Evolutionary conservation across 1,140 invertebrate species (phyloP).

Genomic region (Akabosia matsudoensis): DNA sequence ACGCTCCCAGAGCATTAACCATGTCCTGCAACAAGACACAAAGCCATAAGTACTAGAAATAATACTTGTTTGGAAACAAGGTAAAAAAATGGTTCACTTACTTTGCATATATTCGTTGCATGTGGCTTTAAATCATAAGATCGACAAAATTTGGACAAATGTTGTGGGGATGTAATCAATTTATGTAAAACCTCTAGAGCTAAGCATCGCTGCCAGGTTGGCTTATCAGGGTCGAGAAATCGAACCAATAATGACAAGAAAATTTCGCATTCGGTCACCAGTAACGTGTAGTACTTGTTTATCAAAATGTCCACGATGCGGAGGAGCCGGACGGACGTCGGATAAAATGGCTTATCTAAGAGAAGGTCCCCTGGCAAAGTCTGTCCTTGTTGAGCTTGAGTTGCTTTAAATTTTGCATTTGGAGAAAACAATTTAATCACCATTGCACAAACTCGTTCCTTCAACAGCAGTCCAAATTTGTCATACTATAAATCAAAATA

Average conservation of each 20-base stretch:
- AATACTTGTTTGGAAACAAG: no score
- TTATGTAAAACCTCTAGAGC: slow-evolving; percentile 94
- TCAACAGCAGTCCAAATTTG: slow-evolving; percentile 91
- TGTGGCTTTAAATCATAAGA: slow-evolving; percentile 92
- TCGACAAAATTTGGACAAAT: slow-evolving; percentile 86
- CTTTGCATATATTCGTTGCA: slow-evolving; percentile 75
- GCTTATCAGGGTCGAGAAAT: slow-evolving; percentile 94
- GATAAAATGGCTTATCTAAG: slow-evolving; percentile 90
- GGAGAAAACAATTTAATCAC: slow-evolving; percentile 97
- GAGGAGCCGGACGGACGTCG: slow-evolving; percentile 90
- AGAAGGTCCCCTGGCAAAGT: slow-evolving; percentile 50
- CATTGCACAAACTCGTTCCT: slow-evolving; percentile 93
- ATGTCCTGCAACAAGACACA: slow-evolving; percentile 68
- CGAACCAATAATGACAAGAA: slow-evolving; percentile 95
- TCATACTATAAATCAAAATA: slow-evolving; percentile 68
- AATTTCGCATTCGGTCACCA: slow-evolving; percentile 98
- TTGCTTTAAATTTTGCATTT: slow-evolving; percentile 83
- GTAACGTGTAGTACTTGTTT: slow-evolving; percentile 85
- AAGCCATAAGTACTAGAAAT: no score
- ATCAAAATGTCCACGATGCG: slow-evolving; percentile 89
- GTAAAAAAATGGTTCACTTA: slow-evolving; percentile 22
- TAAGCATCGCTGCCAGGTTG: slow-evolving; percentile 88
- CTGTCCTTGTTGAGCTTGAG: slow-evolving; percentile 51
- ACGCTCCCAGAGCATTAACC: slow-evolving; percentile 88
- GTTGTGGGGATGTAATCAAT: slow-evolving; percentile 80